Evolutionary conservation across 2,888 invertebrate species (phyloP).

Genomic region (Drosophila monieri): DNA sequence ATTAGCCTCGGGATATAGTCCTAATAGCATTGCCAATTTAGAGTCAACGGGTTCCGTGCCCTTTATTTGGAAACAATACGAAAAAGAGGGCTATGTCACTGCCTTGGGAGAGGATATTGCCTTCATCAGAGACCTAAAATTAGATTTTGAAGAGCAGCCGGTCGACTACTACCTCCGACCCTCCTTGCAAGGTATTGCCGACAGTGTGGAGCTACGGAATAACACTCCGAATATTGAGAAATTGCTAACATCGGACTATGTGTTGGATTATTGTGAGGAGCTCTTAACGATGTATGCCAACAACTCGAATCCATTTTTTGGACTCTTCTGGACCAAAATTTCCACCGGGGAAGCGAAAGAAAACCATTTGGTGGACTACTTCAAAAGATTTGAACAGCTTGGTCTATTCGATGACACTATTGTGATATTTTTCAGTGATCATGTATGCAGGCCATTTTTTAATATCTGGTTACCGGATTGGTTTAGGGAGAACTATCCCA

Average conservation of each 20-base stretch:
- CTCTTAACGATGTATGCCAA: constrained; percentile 86
- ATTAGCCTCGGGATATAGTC: constrained; percentile 87
- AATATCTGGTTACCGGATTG: constrained; percentile 88
- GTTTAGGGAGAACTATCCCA: constrained; percentile 85
- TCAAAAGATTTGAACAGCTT: constrained; percentile 85
- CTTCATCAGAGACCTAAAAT: constrained; percentile 87
- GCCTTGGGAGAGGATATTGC: constrained; percentile 91
- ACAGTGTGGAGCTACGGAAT: not conserved
- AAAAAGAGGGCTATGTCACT: constrained; percentile 88
- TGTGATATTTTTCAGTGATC: constrained; percentile 90
- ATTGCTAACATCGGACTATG: constrained; percentile 87
- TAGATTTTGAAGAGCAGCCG: constrained; percentile 86
- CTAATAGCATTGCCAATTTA: constrained; percentile 83
- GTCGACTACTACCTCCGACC: constrained; percentile 92
- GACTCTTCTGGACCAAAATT: constrained; percentile 89
- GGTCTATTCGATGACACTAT: constrained; percentile 86
- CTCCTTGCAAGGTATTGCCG: constrained; percentile 83
- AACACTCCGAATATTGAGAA: constrained; percentile 83
- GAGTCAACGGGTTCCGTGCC: constrained; percentile 88
- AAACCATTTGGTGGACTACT: constrained; percentile 85
- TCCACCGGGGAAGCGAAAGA: constrained; percentile 83
- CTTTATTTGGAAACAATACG: constrained; percentile 90
- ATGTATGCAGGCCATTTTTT: constrained; percentile 90
- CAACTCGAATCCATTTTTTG: constrained; percentile 87
- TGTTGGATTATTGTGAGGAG: constrained; percentile 88